phyloP scores from a whole-genome alignment of 2,113 vertebrate species.

The Cariama cristata region DNA sequence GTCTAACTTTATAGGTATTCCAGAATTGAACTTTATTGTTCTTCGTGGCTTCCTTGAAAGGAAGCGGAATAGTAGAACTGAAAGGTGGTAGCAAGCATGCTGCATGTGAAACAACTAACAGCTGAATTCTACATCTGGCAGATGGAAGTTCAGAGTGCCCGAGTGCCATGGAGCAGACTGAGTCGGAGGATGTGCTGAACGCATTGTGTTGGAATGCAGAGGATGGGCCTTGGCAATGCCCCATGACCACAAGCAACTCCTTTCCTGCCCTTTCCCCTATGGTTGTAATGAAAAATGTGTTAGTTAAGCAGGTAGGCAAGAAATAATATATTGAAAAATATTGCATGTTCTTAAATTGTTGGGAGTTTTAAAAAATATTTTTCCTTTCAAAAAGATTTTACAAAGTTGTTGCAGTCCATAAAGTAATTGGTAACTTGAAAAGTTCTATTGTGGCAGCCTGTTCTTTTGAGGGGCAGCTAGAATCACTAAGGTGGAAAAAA shows the following conservation, averaged over 20 bases:
- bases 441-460: background rate
- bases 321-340: background rate
- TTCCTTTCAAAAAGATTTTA: background rate
- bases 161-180: slow-evolving; percentile 85
- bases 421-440: background rate
- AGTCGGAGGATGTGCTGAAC: slow-evolving; percentile 81
- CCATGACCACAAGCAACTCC: slow-evolving; percentile 71
- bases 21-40: background rate
- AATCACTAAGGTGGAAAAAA: background rate
- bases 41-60: background rate
- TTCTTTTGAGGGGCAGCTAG: background rate
- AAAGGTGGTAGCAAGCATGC: background rate
- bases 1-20: background rate
- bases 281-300: slow-evolving; percentile 91
- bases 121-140: slow-evolving; percentile 52
- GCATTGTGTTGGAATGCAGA: slow-evolving; percentile 50
- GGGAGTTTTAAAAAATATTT: background rate
- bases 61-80: background rate
- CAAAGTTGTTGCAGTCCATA: background rate
- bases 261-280: slow-evolving; percentile 82
- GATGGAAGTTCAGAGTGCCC: slow-evolving; percentile 89
- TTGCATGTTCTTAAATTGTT: background rate
- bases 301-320: slow-evolving; percentile 86
- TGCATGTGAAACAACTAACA: background rate
- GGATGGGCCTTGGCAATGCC: slow-evolving; percentile 64